Evolutionary conservation across 1,140 invertebrate genomes (phyloP).

Genomic region (Cydia strobilella): DNA sequence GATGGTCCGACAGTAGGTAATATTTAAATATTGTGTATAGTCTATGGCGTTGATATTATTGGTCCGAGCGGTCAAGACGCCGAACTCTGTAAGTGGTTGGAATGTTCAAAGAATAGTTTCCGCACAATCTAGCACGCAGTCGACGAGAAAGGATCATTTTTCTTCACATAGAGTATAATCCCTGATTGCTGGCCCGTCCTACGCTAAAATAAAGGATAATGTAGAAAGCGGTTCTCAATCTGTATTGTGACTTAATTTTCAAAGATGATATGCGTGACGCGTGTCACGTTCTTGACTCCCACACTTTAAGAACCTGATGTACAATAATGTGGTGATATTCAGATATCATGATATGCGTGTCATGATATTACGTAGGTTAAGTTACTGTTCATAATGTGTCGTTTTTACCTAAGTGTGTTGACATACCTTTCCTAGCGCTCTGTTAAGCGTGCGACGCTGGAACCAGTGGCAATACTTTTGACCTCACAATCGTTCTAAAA

Average conservation of each 20-base stretch:
- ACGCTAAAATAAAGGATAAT: neutral
- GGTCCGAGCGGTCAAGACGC: neutral
- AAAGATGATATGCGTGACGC: neutral
- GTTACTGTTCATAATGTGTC: no score
- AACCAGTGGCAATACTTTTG: conserved; percentile 62
- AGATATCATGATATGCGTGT: no score
- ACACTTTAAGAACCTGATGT: no score
- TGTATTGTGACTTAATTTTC: neutral
- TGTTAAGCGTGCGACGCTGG: conserved; percentile 45
- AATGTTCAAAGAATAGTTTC: neutral
- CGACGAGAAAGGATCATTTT: neutral
- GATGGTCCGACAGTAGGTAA: no score
- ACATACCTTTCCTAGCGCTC: neutral
- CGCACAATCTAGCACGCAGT: neutral
- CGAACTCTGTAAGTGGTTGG: neutral
- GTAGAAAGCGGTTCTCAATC: neutral
- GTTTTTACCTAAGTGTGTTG: no score
- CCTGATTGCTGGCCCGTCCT: neutral
- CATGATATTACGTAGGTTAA: no score
- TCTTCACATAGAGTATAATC: neutral
- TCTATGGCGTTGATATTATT: neutral
- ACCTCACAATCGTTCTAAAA: conserved; percentile 54
- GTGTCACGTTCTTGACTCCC: no score
- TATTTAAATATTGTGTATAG: no score
- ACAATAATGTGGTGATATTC: no score